phyloP scores from a whole-genome alignment of 2,797 vertebrate genomes.

The Calcarius lapponicus region DNA sequence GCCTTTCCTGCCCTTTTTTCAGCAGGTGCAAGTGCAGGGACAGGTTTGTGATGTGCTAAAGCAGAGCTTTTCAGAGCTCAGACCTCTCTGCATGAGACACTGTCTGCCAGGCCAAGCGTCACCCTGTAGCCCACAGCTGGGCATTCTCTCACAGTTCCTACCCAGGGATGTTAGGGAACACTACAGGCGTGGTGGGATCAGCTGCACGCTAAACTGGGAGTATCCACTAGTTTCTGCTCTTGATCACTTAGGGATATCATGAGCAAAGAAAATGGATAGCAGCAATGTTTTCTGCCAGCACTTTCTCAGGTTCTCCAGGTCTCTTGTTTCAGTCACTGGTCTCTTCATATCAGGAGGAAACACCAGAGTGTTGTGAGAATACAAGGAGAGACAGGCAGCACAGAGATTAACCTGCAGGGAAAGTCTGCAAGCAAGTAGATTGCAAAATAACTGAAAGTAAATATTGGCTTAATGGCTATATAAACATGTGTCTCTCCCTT shows the following conservation, averaged over 20 bases:
- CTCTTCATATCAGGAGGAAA: neutral
- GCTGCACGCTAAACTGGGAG: neutral
- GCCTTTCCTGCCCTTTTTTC: neutral
- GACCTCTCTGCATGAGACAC: neutral
- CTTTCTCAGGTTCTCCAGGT: neutral
- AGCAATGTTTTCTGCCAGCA: neutral
- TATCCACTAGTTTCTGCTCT: neutral
- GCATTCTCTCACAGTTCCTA: neutral
- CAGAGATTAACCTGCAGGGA: neutral
- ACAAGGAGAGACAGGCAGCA: neutral
- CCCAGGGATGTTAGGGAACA: neutral
- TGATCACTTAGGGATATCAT: neutral
- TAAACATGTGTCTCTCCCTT: neutral
- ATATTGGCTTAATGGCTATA: neutral
- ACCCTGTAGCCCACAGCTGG: neutral
- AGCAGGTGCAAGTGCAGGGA: rapidly evolving
- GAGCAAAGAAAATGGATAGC: neutral
- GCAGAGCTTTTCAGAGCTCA: neutral
- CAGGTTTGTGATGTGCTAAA: neutral
- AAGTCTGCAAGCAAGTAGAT: neutral
- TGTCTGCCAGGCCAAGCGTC: too few relatives aligned
- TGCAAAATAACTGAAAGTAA: constrained; percentile 10
- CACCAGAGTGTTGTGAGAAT: neutral
- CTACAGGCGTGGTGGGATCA: neutral
- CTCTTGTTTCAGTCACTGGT: neutral